Evolutionary conservation across 2,888 invertebrate genomes (phyloP), one percentile per base, ranked within the genome.

Genomic region (Meghimatium bilineatum): DNA sequence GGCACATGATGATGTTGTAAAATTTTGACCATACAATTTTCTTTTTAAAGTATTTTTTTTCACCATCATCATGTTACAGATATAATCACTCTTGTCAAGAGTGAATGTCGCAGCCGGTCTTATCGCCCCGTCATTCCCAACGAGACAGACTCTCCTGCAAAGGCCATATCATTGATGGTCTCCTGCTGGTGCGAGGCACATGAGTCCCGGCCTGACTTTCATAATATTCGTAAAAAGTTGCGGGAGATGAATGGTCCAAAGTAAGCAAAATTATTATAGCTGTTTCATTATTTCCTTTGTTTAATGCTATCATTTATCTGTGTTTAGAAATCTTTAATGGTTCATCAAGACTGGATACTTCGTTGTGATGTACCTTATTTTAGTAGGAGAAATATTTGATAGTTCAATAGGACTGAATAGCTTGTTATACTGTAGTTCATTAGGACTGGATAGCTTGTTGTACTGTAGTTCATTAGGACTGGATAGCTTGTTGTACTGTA

Each of bases 161-260:
- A 89, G 77, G 88, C 90, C 72, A 66, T 89, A 34, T 83, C 85
- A 71, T 84, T 93, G 69, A 92, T 92, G 90, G 84, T 86, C 36
- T 83, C 84, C 17, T 91, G 92, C 83, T 93, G 93, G 93, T 85
- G 88, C 20, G 92, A 92, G 82, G 85, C 84, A 44, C 90, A 91
- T 0, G 89, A 89, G 10, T 82, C 84, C 10, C 85, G 93, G 76
- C 92, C 92, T 0, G 90, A 91, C 67, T 90, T 92, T 80, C 88
- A 89, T 56, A 71, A 86, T 26, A 89, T 93, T 52, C 86, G 90
- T 34, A 90, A 90, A 85, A 84, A 87, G 56, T 87, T 90, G 17
- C 85, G 88, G 12, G 90, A 89, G 52, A 85, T 90, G 34, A 90
- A 90, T 80, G 90, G 90, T 3, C 87, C 88, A 32, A 89, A 88